Percentiles rank a stretch among this genome's conserved stretches.
These are phyloP conservation scores for Lutjanus argentimaculatus DNA, from an alignment of 2,797 vertebrate genomes.

Conservation along the genomic window DNA sequence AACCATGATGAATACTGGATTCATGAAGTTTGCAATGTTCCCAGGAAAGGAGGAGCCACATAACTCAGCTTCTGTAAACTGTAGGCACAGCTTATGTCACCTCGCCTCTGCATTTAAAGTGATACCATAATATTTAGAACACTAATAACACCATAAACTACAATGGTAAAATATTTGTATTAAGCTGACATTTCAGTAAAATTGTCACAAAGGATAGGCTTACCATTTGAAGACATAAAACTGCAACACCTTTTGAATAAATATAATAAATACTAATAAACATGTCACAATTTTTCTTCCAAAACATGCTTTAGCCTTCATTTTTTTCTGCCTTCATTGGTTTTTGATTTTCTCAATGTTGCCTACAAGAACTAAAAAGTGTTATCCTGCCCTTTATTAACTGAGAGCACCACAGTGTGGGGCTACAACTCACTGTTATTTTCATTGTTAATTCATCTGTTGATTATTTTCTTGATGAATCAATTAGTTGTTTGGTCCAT, in stretches of 20 bases:
- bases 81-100: neutral
- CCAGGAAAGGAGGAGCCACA: conserved; percentile 22
- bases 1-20: neutral
- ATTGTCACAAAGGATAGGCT: neutral
- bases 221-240: neutral
- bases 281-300: neutral
- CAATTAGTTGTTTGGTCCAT: too few relatives aligned
- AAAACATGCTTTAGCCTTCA: neutral
- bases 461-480: too few relatives aligned
- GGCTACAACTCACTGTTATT: too few relatives aligned
- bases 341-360: neutral
- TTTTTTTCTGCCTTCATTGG: neutral
- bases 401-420: too few relatives aligned
- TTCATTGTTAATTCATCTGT: too few relatives aligned
- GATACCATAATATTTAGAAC: conserved; percentile 29
- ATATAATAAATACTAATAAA: neutral
- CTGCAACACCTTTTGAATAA: neutral
- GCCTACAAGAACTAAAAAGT: neutral
- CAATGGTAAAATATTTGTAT: conserved; percentile 37
- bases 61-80: conserved; percentile 45
- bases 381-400: too few relatives aligned
- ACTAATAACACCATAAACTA: conserved; percentile 24
- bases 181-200: conserved; percentile 24
- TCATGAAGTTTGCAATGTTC: conserved; percentile 12
- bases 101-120: conserved; percentile 7